Conservation (phyloP, 1,140 invertebrate species). For the Lineus longissimus region DNA sequence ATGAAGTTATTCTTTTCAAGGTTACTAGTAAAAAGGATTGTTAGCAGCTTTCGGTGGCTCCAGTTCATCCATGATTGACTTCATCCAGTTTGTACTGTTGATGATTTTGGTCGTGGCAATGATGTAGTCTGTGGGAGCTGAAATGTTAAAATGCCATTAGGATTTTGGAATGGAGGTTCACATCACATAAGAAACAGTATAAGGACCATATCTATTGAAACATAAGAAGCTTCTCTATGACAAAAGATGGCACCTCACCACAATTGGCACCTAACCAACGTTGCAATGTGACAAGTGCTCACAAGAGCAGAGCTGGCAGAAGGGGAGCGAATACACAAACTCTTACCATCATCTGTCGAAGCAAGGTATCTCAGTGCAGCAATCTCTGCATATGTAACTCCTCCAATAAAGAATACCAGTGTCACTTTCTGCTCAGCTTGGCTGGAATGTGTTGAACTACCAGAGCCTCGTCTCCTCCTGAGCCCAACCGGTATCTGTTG, state of each 20-base stretch:
- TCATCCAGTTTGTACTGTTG: slow-evolving; percentile 81
- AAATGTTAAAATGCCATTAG: slow-evolving; percentile 34
- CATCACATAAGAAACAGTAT: too few species aligned
- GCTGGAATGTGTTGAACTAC: slow-evolving; percentile 50
- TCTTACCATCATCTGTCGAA: slow-evolving; percentile 81
- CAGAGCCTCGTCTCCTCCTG: slow-evolving; percentile 47
- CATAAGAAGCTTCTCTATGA: too few species aligned
- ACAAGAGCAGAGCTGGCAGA: too few species aligned
- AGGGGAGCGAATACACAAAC: too few species aligned
- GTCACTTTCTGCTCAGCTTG: slow-evolving; percentile 62
- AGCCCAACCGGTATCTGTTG: slow-evolving; percentile 55
- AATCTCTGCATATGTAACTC: slow-evolving; percentile 93
- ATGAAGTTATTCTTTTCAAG: too few species aligned
- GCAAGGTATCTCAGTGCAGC: slow-evolving; percentile 87
- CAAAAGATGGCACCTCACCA: too few species aligned
- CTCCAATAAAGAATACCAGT: slow-evolving; percentile 93
- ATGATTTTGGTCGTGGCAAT: slow-evolving; percentile 90
- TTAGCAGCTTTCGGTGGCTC: neutral
- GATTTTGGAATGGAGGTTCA: too few species aligned
- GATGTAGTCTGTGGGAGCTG: slow-evolving; percentile 78
- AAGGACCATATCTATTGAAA: too few species aligned
- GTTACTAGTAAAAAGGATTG: too few species aligned
- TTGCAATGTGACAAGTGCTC: too few species aligned
- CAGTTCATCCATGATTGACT: slow-evolving; percentile 66
- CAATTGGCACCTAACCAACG: too few species aligned